Evolutionary conservation across 2,888 invertebrate species (phyloP).

Genomic region (Trachelus tabidus): DNA sequence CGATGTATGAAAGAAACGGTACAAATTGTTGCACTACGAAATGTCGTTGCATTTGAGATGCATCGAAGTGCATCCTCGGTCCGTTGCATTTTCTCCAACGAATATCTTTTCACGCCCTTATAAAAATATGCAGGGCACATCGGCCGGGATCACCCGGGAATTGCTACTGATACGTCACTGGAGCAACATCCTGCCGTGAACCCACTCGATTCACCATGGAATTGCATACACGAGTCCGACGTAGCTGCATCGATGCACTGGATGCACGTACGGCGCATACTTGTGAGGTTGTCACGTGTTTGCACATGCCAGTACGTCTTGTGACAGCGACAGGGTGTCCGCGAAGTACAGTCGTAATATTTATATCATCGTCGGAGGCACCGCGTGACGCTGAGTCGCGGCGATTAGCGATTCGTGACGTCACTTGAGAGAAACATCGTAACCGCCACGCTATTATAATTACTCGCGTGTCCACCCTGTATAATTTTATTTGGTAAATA

Average conservation of each 20-base stretch:
- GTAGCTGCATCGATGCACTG: slow-evolving; percentile 58
- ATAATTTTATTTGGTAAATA: neutral
- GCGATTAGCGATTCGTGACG: neutral
- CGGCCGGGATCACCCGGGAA: neutral
- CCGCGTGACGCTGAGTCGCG: neutral
- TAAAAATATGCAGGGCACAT: neutral
- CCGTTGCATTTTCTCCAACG: too few species aligned
- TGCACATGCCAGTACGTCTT: neutral
- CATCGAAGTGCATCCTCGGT: too few species aligned
- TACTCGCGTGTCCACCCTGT: neutral
- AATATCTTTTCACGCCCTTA: neutral
- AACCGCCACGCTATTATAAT: neutral
- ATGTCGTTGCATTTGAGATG: too few species aligned
- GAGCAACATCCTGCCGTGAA: slow-evolving; percentile 61
- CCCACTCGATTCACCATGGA: slow-evolving; percentile 47
- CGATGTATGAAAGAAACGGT: too few species aligned
- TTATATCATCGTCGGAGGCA: neutral
- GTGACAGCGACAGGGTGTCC: neutral
- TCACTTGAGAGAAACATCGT: neutral
- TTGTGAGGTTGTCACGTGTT: neutral
- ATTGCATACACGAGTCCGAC: slow-evolving; percentile 55
- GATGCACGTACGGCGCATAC: neutral
- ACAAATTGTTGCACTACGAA: too few species aligned
- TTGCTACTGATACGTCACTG: slow-evolving; percentile 43
- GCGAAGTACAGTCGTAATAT: neutral